These are phyloP conservation scores for Spizaetus ornatus DNA, from an alignment of 2,113 vertebrate genomes.

Conservation along the genomic window DNA sequence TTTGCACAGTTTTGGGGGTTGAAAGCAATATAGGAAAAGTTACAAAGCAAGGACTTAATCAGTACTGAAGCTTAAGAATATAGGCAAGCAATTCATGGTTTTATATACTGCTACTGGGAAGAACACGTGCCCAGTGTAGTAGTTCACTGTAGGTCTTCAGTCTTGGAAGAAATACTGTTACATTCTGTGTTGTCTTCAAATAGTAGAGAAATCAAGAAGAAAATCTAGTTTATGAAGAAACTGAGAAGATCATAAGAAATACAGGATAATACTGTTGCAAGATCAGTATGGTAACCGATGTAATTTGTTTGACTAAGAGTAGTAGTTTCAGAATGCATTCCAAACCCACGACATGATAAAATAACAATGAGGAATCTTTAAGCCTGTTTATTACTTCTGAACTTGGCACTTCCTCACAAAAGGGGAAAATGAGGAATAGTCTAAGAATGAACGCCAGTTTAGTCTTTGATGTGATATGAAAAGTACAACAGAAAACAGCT, in stretches of 20 bases:
- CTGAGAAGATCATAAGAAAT: background rate
- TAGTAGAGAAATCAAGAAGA: background rate
- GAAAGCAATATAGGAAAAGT: background rate
- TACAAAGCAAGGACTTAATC: background rate
- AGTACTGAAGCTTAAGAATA: background rate
- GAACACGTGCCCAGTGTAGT: background rate
- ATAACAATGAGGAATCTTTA: background rate
- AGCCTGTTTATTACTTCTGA: background rate
- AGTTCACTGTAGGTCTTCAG: background rate
- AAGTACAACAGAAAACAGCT: background rate
- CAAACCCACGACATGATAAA: accelerated
- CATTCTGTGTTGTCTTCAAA: background rate
- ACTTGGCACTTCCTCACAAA: background rate
- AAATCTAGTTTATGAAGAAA: background rate
- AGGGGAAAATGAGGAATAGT: background rate
- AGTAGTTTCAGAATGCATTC: background rate
- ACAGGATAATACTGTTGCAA: background rate
- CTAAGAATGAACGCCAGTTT: background rate
- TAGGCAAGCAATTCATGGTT: background rate
- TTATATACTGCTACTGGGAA: background rate
- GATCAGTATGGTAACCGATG: background rate
- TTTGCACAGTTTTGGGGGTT: background rate
- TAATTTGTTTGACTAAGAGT: background rate
- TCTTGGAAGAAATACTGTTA: background rate
- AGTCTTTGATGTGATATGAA: background rate